Evolutionary conservation across 1,140 invertebrate species (phyloP).

Genomic region (Ips typographus): DNA sequence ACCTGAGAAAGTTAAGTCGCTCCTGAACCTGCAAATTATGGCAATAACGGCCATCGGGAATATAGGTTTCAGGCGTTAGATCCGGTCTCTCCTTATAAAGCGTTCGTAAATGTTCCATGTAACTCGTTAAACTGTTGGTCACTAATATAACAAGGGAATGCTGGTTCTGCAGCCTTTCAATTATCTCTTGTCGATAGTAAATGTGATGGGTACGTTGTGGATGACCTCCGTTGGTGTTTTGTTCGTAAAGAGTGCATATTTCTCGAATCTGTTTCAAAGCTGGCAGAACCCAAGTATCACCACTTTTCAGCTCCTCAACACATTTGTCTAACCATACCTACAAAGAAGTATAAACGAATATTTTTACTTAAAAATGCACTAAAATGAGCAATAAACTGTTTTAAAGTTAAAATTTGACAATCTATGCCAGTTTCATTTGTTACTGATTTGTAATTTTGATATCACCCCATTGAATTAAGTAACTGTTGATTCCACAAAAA

Average conservation of each 20-base stretch:
- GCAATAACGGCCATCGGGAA: conserved; percentile 87
- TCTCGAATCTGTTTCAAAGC: conserved; percentile 94
- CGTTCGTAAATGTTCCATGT: conserved; percentile 84
- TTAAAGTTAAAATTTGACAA: too few species aligned
- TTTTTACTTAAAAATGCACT: not conserved
- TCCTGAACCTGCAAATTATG: conserved; percentile 93
- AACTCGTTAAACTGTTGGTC: conserved; percentile 87
- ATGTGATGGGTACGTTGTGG: conserved; percentile 64
- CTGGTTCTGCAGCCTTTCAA: conserved; percentile 88
- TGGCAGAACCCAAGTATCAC: conserved; percentile 89
- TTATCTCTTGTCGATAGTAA: conserved; percentile 75
- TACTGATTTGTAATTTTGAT: not conserved
- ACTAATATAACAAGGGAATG: conserved; percentile 93
- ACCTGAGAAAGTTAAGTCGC: conserved; percentile 84
- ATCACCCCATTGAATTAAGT: not conserved
- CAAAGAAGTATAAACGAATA: not conserved
- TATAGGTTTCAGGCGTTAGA: conserved; percentile 78
- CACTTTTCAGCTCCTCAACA: conserved; percentile 89
- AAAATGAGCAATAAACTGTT: not conserved
- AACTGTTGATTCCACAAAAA: too few species aligned
- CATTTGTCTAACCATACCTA: conserved; percentile 89
- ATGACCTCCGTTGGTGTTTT: conserved; percentile 53
- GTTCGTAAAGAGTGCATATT: conserved; percentile 93
- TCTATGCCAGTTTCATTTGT: not conserved
- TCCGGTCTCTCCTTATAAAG: conserved; percentile 73